Evolutionary conservation across 1,140 invertebrate species (phyloP), one percentile per base, ranked within the genome.

Genomic region (Nomia melanderi): DNA sequence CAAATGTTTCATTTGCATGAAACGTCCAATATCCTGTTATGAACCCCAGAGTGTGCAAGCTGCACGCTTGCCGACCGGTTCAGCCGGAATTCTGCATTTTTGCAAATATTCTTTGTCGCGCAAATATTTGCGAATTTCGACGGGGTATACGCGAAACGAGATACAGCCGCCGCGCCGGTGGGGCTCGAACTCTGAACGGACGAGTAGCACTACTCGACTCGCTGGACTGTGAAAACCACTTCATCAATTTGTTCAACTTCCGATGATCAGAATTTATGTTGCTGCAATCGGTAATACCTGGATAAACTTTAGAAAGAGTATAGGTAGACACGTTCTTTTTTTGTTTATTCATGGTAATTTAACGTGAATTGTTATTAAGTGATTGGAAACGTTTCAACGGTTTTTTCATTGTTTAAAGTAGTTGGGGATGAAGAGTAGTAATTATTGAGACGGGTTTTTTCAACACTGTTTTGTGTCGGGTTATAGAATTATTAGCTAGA

Each of bases 11-110:
- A 74, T 57, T 74, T 74, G 54, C 62, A 66, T n/a, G 50, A 41
- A 44, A 53, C 72, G 64, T 74, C 72, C 72, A 66, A 74, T 74
- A 74, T 74, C 63, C 63, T 74, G 72, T 74, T 74, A 66, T 56
- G 36, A 74, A 47, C 44, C 6, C 20, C 20, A 47, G 50, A 50
- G 62, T 63, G n/a, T 50, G 7, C n/a, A n/a, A n/a, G 47, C 20
- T 5, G 47, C 39, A 39, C n/a, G 2, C 11, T 39, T 27, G 4
- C 25, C 20, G 31, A 53, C 59, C 39, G 50, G 62, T 66, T 74
- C 47, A n/a, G 27, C 36, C 50, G 72, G 36, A 41, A 29, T 64
- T 56, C 50, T 39, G 50, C 72, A 39, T 74, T 74, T 74, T 74
- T 74, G 62, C 72, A 74, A 66, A 56, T 53, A 39, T 74, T 53